Base-by-base conservation (phyloP, 2,888 invertebrate species). In the Heliconius cydno region DNA sequence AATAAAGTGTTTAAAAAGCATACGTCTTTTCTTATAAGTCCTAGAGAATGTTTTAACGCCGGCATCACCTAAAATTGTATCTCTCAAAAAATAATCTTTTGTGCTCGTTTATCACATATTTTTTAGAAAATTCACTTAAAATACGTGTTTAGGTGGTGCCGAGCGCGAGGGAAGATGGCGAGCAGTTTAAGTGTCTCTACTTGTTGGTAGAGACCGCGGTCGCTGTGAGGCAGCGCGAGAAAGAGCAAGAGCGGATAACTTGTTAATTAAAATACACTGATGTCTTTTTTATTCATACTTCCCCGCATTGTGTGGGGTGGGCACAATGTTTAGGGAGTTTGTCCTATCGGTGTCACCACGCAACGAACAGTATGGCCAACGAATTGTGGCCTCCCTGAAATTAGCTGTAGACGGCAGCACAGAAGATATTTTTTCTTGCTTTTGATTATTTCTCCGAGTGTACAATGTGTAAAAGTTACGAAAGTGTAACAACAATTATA, bases 161-260 rank as follows among this genome's bases (percentile, higher is more conserved):
- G 92, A 87, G 90, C 85, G 81, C 82, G 71, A 86, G 84, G 13
- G 92, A 91, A 68, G 93, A 93, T 80, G 86, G 73, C 13, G 73
- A 73, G 34, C 73, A 92, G 86, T 93, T 94, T 90, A 92, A 91
- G 86, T 92, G 92, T 81, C 86, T 94, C 57, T 91, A 93, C 79
- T 89, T 94, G 41, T 88, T 94, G 28, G 92, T 93, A 84, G 93
- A 94, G 86, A 92, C 93, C 0, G 93, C 93, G 0, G 91, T 93
- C 34, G 92, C 93, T 10, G 93, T 93, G 60, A 90, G 93, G 6
- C 92, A 92, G 85, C 87, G 90, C 79, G 93, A 93, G 85, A 90
- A 88, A 84, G 92, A 93, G 78, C 91, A 91, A 82, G 90, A 89
- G 77, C 86, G 87, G 52, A 84, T 87, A 57, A 66, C 82, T 52